Base-by-base conservation (phyloP, 2,113 vertebrate species). In the Typhlomys cinereus region DNA sequence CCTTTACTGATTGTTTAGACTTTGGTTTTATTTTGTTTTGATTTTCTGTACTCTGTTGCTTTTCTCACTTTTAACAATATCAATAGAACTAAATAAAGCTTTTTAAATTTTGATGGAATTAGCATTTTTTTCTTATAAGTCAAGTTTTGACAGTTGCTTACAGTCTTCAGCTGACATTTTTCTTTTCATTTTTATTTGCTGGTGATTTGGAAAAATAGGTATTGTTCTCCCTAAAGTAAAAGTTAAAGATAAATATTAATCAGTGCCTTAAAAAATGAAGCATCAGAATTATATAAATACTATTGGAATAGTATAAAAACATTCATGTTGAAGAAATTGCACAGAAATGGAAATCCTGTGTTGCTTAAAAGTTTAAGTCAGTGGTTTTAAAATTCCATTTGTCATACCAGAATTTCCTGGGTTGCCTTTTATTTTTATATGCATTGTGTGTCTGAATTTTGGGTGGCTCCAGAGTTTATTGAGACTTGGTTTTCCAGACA, bases 221-320 rank as follows among this genome's bases (percentile, higher is more conserved):
- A 10, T 39, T 93, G 50, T 36, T 92, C 27, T 85, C 9, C n/a
- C 54, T 85, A 80, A 87, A 94, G 46, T 54, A 89, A 39, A 92
- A 2, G 14, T 71, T 88, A 81, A 59, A 83, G 27, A 67, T 91
- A 39, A 76, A 64, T 80, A 23, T 83, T 89, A 70, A 82, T 29
- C 29, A 31, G 15, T 84, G 41, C 4, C 57, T 94, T 90, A 76
- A 85, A 83, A 93, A 66, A 46, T 66, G 46, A 89, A 48, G 20
- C 71, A 7, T 57, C 69, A 82, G 27, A 84, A 92, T 91, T 93
- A 5, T 29, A 21, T 93, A 57, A 75, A 2, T 73, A 50, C 29
- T 73, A 57, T 34, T 89, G 64, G 0, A 71, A 41, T 23, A 57
- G n/a, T 36, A 62, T 74, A 81, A 74, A 50, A 93, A 67, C 17